These are phyloP conservation scores for Neodontobutis hainanensis DNA, from an alignment of 2,113 vertebrate genomes.

Conservation along the genomic window DNA sequence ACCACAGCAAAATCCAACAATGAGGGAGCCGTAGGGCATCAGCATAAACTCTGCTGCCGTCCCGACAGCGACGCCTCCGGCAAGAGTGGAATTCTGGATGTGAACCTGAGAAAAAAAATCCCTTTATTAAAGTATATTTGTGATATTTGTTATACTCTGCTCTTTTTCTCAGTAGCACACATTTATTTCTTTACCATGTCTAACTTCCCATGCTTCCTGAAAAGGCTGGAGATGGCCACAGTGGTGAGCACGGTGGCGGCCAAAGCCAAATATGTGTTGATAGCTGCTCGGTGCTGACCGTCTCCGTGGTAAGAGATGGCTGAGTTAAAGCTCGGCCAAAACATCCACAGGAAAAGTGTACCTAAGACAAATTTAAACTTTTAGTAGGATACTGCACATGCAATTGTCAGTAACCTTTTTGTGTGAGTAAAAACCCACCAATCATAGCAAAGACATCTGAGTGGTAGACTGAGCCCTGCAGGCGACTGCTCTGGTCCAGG, in stretches of 20 bases:
- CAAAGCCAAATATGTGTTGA: conserved; percentile 95
- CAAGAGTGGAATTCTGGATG: conserved; percentile 94
- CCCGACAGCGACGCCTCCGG: conserved; percentile 92
- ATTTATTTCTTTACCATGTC: conserved; percentile 84
- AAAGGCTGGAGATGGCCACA: conserved; percentile 88
- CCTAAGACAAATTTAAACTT: conserved; percentile 69
- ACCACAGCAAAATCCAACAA: conserved; percentile 90
- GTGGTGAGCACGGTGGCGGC: conserved; percentile 89
- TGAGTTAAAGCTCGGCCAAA: conserved; percentile 99
- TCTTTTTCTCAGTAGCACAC: no score
- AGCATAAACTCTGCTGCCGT: conserved; percentile 96
- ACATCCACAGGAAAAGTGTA: conserved; percentile 96
- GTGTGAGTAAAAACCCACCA: conserved; percentile 74
- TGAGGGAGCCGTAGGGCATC: conserved; percentile 89
- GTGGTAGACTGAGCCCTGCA: conserved; percentile 86
- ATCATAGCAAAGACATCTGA: conserved; percentile 96
- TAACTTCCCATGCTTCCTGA: conserved; percentile 90
- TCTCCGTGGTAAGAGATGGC: conserved; percentile 88
- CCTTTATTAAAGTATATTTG: not conserved
- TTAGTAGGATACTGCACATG: not conserved
- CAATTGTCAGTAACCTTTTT: not conserved
- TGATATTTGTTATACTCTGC: not conserved
- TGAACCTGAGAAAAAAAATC: conserved; percentile 82
- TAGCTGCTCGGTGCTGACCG: conserved; percentile 89
- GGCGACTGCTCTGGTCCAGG: conserved; percentile 83